Base-by-base conservation (phyloP, 2,113 vertebrate genomes). In the Gadus macrocephalus region DNA sequence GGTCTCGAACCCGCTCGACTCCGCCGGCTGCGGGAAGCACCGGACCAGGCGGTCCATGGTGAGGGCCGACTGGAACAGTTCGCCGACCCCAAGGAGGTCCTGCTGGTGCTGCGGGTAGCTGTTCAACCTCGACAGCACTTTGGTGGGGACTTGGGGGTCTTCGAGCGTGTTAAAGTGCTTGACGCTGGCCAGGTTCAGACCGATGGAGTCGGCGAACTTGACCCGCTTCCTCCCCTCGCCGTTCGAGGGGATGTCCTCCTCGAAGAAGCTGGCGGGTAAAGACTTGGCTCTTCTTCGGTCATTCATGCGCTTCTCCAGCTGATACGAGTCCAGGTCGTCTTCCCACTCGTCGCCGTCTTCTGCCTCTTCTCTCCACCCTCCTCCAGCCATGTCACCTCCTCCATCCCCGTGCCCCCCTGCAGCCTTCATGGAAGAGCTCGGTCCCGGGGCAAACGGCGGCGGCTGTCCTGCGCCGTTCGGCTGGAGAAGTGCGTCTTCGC, bases 121-220 rank as follows among this genome's bases (percentile, higher is more conserved):
- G 73, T 67, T 79, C 72, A 93, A 86, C 55, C 93, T 86, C 55
- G 90, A 90, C 53, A 96, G 84, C 0, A 93, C 95, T 8, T 90
- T 90, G 22, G 83, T 81, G 1, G 95, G 95, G 73, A 96, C 85
- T 35, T 83, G 87, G 3, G 95, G 96, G 55, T 95, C 94, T 22
- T 96, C 95, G 3, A 92, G 78, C 5, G 89, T 72, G 87, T 85
- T 93, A 90, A 94, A 97, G 90, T 93, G 94, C 80, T 92, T 94
- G 42, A 98, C 91, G 75, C 94, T 93, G 75, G 93, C 93, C 77
- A 98, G 90, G 73, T 77, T 87, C 73, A 96, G 86, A 1, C 95
- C 96, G 82, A 96, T 27, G 0, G 94, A 81, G 86, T 98, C 96
- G 0, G 95, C 96, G 80, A 98, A 98, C 85, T 93, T 93, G 17